phyloP scores from a whole-genome alignment of 2,888 invertebrate species.

The Aproaerema taeniolella region DNA sequence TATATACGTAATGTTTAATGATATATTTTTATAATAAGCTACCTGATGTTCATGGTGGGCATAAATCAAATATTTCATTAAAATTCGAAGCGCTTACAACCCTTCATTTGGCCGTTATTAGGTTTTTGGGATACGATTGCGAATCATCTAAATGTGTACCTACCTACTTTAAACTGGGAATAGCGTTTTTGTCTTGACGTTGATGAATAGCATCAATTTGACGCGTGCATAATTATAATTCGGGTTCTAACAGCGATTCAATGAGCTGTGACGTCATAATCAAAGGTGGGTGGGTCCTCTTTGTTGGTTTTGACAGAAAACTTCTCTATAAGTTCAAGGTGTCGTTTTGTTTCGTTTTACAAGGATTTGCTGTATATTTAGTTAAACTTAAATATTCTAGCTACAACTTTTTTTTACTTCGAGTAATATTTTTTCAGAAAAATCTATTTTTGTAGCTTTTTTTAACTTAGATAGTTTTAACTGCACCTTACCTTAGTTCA shows the following conservation, averaged over 20 bases:
- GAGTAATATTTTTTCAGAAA: too few relatives aligned
- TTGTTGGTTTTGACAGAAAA: too few relatives aligned
- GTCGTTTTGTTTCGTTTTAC: too few relatives aligned
- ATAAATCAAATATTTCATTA: slow-evolving; percentile 78
- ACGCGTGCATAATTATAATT: slow-evolving; percentile 26
- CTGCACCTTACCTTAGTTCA: too few relatives aligned
- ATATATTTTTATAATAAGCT: slow-evolving; percentile 77
- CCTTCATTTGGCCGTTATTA: slow-evolving; percentile 66
- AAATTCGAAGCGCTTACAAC: slow-evolving; percentile 64
- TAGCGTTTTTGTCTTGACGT: slow-evolving; percentile 47
- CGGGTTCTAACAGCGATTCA: background rate
- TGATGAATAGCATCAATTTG: slow-evolving; percentile 40
- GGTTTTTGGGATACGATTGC: slow-evolving; percentile 45
- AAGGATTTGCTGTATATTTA: too few relatives aligned
- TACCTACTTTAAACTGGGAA: slow-evolving; percentile 49
- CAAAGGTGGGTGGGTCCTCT: too few relatives aligned
- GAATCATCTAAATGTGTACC: slow-evolving; percentile 42
- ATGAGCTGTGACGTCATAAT: too few relatives aligned
- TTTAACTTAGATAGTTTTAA: too few relatives aligned
- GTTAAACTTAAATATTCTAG: too few relatives aligned
- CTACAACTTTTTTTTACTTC: too few relatives aligned
- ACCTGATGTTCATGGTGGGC: slow-evolving; percentile 66
- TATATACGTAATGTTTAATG: slow-evolving; percentile 76
- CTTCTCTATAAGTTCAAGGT: too few relatives aligned
- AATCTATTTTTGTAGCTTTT: too few relatives aligned